These are phyloP conservation scores for Diarsia brunnea DNA, from an alignment of 2,888 invertebrate species.

Conservation along the genomic window DNA sequence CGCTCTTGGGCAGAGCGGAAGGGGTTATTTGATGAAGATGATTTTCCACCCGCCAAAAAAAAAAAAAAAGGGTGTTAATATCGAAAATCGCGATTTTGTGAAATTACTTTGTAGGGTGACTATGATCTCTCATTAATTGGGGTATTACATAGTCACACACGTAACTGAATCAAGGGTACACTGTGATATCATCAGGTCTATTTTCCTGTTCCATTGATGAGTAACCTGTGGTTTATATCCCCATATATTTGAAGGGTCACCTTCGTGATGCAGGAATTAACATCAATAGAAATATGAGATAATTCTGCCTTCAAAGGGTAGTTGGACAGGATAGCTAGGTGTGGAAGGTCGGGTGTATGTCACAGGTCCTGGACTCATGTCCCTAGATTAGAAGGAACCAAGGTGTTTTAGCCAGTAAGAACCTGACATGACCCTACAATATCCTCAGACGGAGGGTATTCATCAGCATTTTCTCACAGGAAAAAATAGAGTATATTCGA, in stretches of 20 bases:
- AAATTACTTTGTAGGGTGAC: neutral
- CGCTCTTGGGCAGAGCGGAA: too few relatives aligned
- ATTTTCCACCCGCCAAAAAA: too few relatives aligned
- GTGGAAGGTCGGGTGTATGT: neutral
- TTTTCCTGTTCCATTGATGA: constrained; percentile 30
- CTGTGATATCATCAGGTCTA: neutral
- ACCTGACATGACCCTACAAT: neutral
- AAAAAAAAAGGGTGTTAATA: too few relatives aligned
- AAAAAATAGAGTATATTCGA: neutral
- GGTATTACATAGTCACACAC: constrained; percentile 2
- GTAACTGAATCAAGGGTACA: constrained; percentile 23
- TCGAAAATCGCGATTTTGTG: too few relatives aligned
- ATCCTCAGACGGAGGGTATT: neutral
- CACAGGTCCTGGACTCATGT: neutral
- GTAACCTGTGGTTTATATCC: neutral
- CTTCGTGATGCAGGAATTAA: neutral
- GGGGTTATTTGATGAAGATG: too few relatives aligned
- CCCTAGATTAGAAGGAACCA: neutral
- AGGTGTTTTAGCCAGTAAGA: neutral
- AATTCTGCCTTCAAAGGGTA: too few relatives aligned
- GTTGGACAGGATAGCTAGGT: neutral
- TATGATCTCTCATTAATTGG: constrained; percentile 1
- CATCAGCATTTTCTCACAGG: neutral
- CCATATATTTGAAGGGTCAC: neutral
- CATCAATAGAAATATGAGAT: neutral